Conservation (phyloP, 2,113 vertebrate species). For the Nymphicus hollandicus region DNA sequence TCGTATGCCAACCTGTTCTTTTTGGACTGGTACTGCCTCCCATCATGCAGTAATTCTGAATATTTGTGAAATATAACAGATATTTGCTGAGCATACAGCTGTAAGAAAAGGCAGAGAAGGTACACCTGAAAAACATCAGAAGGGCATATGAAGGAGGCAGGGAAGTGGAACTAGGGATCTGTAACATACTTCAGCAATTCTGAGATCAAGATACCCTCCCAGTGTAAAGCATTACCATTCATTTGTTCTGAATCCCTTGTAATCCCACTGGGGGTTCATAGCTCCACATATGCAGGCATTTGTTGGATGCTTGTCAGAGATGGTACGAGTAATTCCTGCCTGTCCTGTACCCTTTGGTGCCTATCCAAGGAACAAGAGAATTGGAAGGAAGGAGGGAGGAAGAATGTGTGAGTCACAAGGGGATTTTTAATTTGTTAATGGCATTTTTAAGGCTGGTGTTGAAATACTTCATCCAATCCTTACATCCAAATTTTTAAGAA, state of each 20-base stretch:
- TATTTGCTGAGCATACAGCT: neutral
- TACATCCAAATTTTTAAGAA: neutral
- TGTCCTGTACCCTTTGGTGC: neutral
- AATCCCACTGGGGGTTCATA: neutral
- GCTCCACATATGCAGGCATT: neutral
- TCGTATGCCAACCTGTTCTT: neutral
- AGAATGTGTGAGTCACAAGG: neutral
- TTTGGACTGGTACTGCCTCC: neutral
- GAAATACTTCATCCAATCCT: neutral
- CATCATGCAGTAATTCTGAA: neutral
- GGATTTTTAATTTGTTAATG: conserved; percentile 9
- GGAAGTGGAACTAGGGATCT: neutral
- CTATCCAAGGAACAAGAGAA: neutral
- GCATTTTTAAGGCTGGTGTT: neutral
- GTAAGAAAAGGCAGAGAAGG: neutral
- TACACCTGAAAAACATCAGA: neutral
- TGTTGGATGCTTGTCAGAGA: neutral
- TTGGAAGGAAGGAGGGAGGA: neutral
- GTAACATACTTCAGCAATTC: neutral
- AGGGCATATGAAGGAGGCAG: neutral
- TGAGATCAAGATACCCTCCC: neutral
- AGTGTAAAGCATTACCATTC: neutral
- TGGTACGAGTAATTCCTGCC: neutral
- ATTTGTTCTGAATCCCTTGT: neutral
- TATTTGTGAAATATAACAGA: neutral